Percentiles rank a stretch among this genome's conserved stretches.
Evolutionary conservation across 2,113 vertebrate species (phyloP).

Genomic region (Lophius piscatorius): DNA sequence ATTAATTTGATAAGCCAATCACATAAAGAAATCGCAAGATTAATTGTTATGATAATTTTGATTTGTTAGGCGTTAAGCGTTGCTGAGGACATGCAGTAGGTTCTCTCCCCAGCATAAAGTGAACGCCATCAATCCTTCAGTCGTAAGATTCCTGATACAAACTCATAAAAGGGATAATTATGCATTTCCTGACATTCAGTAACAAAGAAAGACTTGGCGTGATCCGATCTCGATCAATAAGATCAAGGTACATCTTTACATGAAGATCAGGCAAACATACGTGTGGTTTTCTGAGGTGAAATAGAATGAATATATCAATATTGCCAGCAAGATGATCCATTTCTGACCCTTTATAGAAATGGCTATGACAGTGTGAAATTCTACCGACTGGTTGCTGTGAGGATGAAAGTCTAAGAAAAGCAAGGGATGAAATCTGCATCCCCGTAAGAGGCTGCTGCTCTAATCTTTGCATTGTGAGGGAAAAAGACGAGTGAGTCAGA

Average conservation of each 20-base stretch:
- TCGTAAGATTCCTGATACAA: conserved; percentile 29
- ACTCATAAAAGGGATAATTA: conserved; percentile 37
- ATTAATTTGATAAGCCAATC: conserved; percentile 70
- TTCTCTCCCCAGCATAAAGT: conserved; percentile 8
- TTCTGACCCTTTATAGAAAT: conserved; percentile 73
- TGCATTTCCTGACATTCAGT: conserved; percentile 41
- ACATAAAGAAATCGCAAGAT: conserved; percentile 51
- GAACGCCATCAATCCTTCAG: conserved; percentile 15
- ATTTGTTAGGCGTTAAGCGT: conserved; percentile 70
- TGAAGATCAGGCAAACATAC: conserved; percentile 25
- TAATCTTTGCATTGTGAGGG: conserved; percentile 80
- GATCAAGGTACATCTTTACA: conserved; percentile 14
- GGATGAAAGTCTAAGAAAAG: conserved; percentile 80
- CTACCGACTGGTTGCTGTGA: conserved; percentile 66
- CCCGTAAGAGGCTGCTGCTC: conserved; percentile 71
- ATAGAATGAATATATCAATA: conserved; percentile 37
- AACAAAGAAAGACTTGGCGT: conserved; percentile 14
- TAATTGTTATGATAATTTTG: conserved; percentile 56
- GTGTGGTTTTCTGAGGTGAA: conserved; percentile 39
- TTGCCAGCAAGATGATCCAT: conserved; percentile 50
- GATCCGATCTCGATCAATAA: conserved; percentile 19
- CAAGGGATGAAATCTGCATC: conserved; percentile 75
- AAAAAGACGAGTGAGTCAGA: conserved; percentile 81
- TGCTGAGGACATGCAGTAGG: conserved; percentile 54
- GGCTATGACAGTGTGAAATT: conserved; percentile 82